phyloP scores from a whole-genome alignment of 2,888 invertebrate species.

The Caenorhabditis macrosperma region DNA sequence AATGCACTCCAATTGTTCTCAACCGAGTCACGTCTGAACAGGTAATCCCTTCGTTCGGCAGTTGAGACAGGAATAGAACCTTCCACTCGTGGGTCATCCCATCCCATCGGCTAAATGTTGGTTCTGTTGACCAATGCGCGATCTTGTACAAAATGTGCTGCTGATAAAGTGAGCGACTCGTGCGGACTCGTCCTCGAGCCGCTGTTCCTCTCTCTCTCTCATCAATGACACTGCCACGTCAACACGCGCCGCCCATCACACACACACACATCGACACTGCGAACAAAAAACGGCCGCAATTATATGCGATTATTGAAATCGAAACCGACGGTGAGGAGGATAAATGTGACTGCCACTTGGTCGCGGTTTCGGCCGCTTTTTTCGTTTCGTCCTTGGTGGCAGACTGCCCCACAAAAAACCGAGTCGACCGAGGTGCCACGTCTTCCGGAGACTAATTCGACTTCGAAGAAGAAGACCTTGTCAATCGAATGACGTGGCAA shows the following conservation, averaged over 20 bases:
- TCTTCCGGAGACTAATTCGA: slow-evolving; percentile 17
- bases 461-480: slow-evolving; percentile 32
- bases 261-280: not conserved
- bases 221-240: slow-evolving; percentile 22
- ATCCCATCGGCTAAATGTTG: slow-evolving; percentile 13
- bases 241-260: slow-evolving; percentile 11
- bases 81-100: not conserved
- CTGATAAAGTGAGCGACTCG: slow-evolving; percentile 35
- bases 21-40: slow-evolving; percentile 37
- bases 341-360: slow-evolving; percentile 25
- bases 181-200: slow-evolving; percentile 41
- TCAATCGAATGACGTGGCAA: slow-evolving; percentile 40
- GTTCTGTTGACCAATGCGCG: slow-evolving; percentile 44
- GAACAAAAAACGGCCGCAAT: slow-evolving; percentile 41
- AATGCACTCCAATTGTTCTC: slow-evolving; percentile 45
- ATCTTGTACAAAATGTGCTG: slow-evolving; percentile 33
- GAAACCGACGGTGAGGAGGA: slow-evolving; percentile 23
- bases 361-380: not conserved
- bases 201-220: not conserved
- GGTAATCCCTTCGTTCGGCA: slow-evolving; percentile 17
- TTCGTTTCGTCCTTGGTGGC: slow-evolving; percentile 34
- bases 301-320: slow-evolving; percentile 57
- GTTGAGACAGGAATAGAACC: not conserved
- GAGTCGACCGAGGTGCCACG: slow-evolving; percentile 1
- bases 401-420: slow-evolving; percentile 26